Evolutionary conservation across 2,888 invertebrate species (phyloP), one percentile per base, ranked within the genome.

Genomic region (Drosophila birchii): DNA sequence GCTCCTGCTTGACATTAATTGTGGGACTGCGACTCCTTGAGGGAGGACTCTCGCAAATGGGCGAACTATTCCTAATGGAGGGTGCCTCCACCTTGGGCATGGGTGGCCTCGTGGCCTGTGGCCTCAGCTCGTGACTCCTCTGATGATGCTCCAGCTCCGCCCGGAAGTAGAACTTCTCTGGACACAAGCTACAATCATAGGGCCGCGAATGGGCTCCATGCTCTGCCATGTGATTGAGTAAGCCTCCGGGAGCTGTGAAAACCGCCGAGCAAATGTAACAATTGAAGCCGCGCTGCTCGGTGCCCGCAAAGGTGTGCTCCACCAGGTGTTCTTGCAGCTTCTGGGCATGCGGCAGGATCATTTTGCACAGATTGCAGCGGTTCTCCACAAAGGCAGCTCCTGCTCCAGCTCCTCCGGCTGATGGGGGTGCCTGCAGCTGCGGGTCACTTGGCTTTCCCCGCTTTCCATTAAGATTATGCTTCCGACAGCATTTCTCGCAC

Each of bases 291-390:
- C 92, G 91, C 11, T 96, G 95, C 39, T 96, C 95, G 84, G 96
- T 96, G 5, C 97, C 97, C 32, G 96, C 96, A 90, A 97, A 98
- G 0, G 97, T 97, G 92, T 98, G 98, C 87, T 98, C 98, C 71
- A 98, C 98, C 67, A 98, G 94, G 90, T 98, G 98, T 69, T 95
- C 95, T 92, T 97, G 98, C 3, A 98, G 94, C 73, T 97, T 95
- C 41, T 96, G 94, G 0, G 97, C 95, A 2, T 96, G 96, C 49
- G 96, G 95, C 49, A 96, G 94, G 11, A 96, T 94, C 80, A 96
- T 95, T 61, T 96, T 94, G 89, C 98, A 98, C 3, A 98, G 94
- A 75, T 96, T 95, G 88, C 98, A 98, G 5, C 91, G 91, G 61
- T 91, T 90, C 69, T 92, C 92, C 18, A 90, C 69, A 61, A 93